Percentiles rank a stretch among this genome's conserved stretches.
Evolutionary conservation across 2,888 invertebrate genomes (phyloP).

Genomic region (Lysandra coridon): DNA sequence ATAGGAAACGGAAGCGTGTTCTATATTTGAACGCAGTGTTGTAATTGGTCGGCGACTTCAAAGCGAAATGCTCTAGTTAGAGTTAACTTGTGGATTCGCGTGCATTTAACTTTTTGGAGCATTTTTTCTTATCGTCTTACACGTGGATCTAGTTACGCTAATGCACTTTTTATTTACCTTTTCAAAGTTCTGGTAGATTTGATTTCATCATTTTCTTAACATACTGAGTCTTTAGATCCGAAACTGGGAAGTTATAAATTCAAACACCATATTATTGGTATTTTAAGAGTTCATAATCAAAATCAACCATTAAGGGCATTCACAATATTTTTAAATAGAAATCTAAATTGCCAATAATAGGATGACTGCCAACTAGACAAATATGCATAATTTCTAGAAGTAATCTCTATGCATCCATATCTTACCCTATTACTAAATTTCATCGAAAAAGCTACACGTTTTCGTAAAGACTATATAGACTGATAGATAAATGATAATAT

Average conservation of each 20-base stretch:
- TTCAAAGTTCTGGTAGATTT: background rate
- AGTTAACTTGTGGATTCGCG: slow-evolving; percentile 41
- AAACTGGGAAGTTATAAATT: no score
- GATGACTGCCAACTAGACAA: no score
- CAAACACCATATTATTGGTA: no score
- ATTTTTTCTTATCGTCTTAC: slow-evolving; percentile 14
- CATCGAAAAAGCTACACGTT: background rate
- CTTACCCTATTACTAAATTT: no score
- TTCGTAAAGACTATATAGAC: background rate
- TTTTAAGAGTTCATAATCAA: no score
- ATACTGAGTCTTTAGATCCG: background rate
- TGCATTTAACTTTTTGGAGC: slow-evolving; percentile 29
- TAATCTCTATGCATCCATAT: no score
- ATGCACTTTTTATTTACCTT: background rate
- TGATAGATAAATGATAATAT: no score
- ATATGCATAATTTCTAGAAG: no score
- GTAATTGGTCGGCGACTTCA: slow-evolving; percentile 73
- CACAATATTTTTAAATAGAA: no score
- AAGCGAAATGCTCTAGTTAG: slow-evolving; percentile 69
- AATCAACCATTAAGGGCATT: no score
- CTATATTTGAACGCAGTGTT: slow-evolving; percentile 54
- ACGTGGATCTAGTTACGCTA: background rate
- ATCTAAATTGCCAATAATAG: no score
- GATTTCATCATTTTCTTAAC: background rate
- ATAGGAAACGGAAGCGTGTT: slow-evolving; percentile 59